Percentiles rank a stretch among this genome's conserved stretches.
These are phyloP conservation scores for Psittacus erithacus DNA, from an alignment of 2,113 vertebrate species.

Conservation along the genomic window DNA sequence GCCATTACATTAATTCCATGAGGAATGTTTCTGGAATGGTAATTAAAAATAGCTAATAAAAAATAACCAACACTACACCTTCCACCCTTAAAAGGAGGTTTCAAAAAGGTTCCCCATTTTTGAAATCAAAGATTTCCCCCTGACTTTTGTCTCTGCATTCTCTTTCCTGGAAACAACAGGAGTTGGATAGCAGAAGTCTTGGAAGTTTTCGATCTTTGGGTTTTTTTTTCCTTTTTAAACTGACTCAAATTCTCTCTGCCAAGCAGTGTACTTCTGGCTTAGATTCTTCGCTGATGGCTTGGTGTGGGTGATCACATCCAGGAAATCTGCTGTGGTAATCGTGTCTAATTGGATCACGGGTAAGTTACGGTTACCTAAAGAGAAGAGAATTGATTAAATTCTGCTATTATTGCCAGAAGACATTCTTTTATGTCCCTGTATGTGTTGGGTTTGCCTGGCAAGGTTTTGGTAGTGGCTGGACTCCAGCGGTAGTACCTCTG, in stretches of 20 bases:
- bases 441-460: neutral
- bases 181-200: neutral
- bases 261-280: slow-evolving; percentile 84
- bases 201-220: neutral
- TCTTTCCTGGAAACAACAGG: neutral
- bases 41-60: neutral
- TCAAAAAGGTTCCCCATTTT: neutral
- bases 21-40: neutral
- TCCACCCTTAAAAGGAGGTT: neutral
- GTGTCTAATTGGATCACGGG: slow-evolving; percentile 81
- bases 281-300: slow-evolving; percentile 90
- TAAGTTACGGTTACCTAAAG: slow-evolving; percentile 71
- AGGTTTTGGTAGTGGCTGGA: neutral
- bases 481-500: neutral
- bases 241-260: slow-evolving; percentile 91
- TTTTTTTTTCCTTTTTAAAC: slow-evolving; percentile 72
- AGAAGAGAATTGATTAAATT: neutral
- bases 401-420: neutral
- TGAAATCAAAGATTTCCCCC: neutral
- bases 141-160: neutral
- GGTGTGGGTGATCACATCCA: slow-evolving; percentile 88
- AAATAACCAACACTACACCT: neutral
- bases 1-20: neutral
- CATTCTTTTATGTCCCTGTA: neutral
- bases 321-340: slow-evolving; percentile 86